Conservation (phyloP, 37 sponge, comb jelly and placozoan species). For the Aplysina aerophoba region DNA sequence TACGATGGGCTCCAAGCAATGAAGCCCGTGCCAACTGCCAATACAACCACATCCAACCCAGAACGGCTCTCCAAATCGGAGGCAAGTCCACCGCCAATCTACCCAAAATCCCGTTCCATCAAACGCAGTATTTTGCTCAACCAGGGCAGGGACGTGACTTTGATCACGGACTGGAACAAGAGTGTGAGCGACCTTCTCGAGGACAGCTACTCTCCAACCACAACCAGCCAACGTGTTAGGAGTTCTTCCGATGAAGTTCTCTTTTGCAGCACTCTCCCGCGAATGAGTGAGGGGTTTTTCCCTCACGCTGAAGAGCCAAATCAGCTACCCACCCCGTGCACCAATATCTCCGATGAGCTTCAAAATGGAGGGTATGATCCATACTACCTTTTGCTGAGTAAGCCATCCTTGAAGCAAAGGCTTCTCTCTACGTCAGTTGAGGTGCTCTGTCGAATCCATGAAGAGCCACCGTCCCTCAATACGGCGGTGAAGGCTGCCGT, state of each 20-base stretch:
- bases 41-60: background rate
- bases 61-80: background rate
- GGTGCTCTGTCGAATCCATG: background rate
- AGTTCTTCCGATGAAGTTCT: too few species aligned
- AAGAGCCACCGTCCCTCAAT: background rate
- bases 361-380: background rate
- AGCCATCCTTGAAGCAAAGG: constrained; percentile 5
- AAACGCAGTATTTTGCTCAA: constrained; percentile 23
- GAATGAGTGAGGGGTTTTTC: too few species aligned
- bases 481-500: too few species aligned
- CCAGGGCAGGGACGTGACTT: background rate
- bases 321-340: background rate
- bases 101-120: constrained; percentile 15
- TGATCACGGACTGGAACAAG: constrained; percentile 17
- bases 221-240: too few species aligned
- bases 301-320: too few species aligned
- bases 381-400: constrained; percentile 9
- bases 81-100: constrained; percentile 3
- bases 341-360: background rate
- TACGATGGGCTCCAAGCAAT: constrained; percentile 12
- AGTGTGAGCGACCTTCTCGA: background rate
- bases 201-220: background rate
- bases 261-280: too few species aligned
- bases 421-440: constrained; percentile 22
- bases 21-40: background rate